Base-by-base conservation (phyloP, 2,113 vertebrate genomes). In the Oceanodroma tethys region DNA sequence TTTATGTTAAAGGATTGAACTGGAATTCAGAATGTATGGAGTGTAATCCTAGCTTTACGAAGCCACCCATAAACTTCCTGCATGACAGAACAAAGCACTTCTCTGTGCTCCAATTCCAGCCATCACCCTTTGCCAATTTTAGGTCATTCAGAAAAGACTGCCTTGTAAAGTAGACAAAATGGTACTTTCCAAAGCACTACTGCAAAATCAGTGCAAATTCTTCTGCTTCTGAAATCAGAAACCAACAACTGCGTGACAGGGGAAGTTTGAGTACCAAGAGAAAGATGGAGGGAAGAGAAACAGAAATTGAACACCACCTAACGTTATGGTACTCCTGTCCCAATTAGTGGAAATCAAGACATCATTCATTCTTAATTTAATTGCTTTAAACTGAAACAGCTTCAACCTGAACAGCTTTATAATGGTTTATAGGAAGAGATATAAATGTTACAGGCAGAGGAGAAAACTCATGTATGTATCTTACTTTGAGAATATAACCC, bases 321-420 rank as follows among this genome's bases (percentile, higher is more conserved):
- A 50, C 1, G 3, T 62, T 67, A 26, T 0, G 1, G 19, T 60
- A 65, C 6, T 65, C 17, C 56, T 76, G 6, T 53, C 7, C 13
- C 38, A 81, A 2, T 56, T 66, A 84, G 11, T 60, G n/a, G 30
- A 89, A 94, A 65, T 67, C 1, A 0, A 73, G 38, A 45, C 5
- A 50, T 58, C 9, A 32, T 47, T 50, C 22, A 42, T 81, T 84
- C 16, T 3, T 63, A 55, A 68, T 59, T 59, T 59, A 76, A 45
- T 81, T 76, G 1, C 82, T 91, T 86, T 43, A 79, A 63, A 67
- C 9, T 68, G 52, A 65, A 89, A 45, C 10, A 27, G 4, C 14
- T 86, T 80, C 62, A 50, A 17, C 25, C 10, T 43, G 52, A 50
- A 19, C 2, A 20, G 29, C 8, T 55, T 38, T 29, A 17, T 50